Conservation (phyloP, 2,113 vertebrate species). For the Sprattus sprattus region DNA sequence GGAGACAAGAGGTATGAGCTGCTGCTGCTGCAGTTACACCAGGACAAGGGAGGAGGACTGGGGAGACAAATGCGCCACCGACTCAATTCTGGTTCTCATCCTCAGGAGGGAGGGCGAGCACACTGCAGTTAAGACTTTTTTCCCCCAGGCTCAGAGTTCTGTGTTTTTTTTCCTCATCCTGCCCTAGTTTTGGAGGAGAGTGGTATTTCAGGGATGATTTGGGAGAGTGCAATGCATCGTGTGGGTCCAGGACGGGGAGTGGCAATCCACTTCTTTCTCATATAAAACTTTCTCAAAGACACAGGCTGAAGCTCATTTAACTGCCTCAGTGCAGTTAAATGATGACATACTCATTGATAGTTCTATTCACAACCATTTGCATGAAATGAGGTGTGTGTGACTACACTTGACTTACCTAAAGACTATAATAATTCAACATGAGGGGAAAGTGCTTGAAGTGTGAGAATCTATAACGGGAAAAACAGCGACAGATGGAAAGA, state of each 20-base stretch:
- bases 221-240: neutral
- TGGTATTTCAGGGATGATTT: neutral
- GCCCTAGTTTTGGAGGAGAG: neutral
- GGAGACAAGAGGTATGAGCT: too few relatives aligned
- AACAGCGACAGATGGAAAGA: neutral
- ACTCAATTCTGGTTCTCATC: neutral
- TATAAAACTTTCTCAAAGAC: neutral
- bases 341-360: neutral
- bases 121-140: neutral
- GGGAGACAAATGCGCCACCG: neutral
- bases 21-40: neutral
- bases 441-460: slow-evolving; percentile 10
- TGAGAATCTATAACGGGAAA: neutral
- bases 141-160: neutral
- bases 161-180: neutral
- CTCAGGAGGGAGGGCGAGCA: neutral
- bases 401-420: neutral
- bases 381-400: neutral
- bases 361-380: neutral
- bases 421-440: neutral
- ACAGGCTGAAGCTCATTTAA: neutral
- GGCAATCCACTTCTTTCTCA: neutral
- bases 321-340: neutral
- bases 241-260: neutral
- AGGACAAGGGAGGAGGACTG: neutral